These are phyloP conservation scores for Schizaphis graminum DNA, from an alignment of 2,888 invertebrate genomes.

Conservation along the genomic window DNA sequence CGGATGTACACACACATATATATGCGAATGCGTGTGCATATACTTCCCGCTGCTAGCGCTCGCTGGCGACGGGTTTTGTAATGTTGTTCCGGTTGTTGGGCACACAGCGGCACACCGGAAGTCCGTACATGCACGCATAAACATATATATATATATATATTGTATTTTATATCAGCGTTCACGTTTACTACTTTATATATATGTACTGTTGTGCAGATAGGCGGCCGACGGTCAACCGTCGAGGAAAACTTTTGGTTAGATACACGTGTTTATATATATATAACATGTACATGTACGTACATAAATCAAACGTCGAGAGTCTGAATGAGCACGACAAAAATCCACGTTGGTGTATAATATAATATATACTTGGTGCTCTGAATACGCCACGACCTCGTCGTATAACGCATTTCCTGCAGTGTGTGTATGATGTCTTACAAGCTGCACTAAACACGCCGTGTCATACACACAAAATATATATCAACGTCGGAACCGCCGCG, in stretches of 20 bases:
- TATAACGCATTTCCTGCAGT: background rate
- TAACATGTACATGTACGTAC: background rate
- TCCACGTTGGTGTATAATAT: background rate
- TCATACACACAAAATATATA: background rate
- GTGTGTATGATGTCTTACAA: background rate
- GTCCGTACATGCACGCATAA: background rate
- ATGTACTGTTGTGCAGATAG: background rate
- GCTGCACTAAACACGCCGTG: background rate
- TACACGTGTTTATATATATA: background rate
- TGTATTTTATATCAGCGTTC: background rate
- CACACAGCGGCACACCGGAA: slow-evolving; percentile 23
- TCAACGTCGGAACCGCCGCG: background rate
- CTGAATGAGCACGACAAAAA: background rate
- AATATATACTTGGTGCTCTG: background rate
- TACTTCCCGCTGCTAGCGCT: background rate
- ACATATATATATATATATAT: background rate
- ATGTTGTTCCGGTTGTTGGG: slow-evolving; percentile 61
- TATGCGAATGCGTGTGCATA: background rate
- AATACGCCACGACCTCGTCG: background rate
- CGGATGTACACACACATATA: background rate
- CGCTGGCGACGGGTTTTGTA: slow-evolving; percentile 38
- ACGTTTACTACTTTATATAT: background rate
- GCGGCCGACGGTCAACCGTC: background rate
- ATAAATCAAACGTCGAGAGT: slow-evolving; percentile 9
- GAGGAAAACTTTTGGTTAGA: slow-evolving; percentile 1